Conservation (phyloP, 2,888 invertebrate genomes). For the Scaptomyza flava region DNA sequence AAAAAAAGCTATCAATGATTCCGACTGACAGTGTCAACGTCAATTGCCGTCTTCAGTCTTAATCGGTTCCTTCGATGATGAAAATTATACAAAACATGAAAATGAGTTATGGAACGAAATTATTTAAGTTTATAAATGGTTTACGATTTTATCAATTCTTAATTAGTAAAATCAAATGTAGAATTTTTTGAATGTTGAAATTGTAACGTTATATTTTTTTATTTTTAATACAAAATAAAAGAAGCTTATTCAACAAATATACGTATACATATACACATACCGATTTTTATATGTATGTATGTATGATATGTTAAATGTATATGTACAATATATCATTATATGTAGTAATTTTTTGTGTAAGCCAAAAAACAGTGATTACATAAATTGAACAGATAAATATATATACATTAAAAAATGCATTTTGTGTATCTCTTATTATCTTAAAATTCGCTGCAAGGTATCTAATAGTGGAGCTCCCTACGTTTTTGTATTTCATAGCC, state of each 20-base stretch:
- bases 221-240: slow-evolving; percentile 81
- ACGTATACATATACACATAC: slow-evolving; percentile 16
- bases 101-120: slow-evolving; percentile 73
- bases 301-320: background rate
- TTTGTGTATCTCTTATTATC: background rate
- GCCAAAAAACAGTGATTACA: background rate
- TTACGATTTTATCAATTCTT: slow-evolving; percentile 58
- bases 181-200: slow-evolving; percentile 81
- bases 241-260: slow-evolving; percentile 56
- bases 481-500: background rate
- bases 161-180: slow-evolving; percentile 77
- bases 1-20: slow-evolving; percentile 95
- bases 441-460: background rate
- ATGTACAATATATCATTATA: slow-evolving; percentile 10
- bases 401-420: background rate
- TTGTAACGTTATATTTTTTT: slow-evolving; percentile 82
- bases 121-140: slow-evolving; percentile 64
- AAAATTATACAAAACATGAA: slow-evolving; percentile 63
- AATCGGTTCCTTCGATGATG: slow-evolving; percentile 60
- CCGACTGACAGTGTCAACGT: slow-evolving; percentile 90
- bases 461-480: background rate
- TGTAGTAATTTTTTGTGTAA: background rate
- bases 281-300: slow-evolving; percentile 8
- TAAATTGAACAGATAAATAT: slow-evolving; percentile 5
- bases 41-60: slow-evolving; percentile 42